Base-by-base conservation (phyloP, 2,888 invertebrate genomes). In the Heliconius erato region DNA sequence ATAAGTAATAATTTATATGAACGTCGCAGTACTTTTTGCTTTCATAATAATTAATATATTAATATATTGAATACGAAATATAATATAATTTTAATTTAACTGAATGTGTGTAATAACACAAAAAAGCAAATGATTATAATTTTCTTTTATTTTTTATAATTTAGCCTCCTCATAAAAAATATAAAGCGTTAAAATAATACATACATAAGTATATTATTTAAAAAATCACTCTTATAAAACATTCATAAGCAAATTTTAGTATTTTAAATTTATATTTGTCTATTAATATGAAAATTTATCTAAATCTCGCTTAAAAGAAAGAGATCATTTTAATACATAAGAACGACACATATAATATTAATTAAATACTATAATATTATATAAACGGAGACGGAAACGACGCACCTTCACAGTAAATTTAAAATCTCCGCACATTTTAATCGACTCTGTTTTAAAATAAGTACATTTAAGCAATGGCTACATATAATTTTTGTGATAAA, bases 261-360 rank as follows among this genome's bases (percentile, higher is more conserved):
- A 54, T 19, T 54, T 54, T 80, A 67, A 68, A 59, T 40, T 26
- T 74, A 74, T 63, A 69, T 59, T 67, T 69, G 44, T 63, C 14
- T 65, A 78, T 40, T 44, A 81, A 78, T 65, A 49, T 68, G 44
- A 65, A 78, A 44, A 59, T 59, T 28, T 77, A 63, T 49, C 28
- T 81, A 77, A 80, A 80, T 63, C 23, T 49, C 26, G 81, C 80
- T 74, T 71, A 81, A 71, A 71, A 77, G 81, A 81, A 81, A 81
- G 81, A 81, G 81, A 81, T 81, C 81, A 81, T 49, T 71, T 77
- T 63, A 72, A 77, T 71, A 81, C 81, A 81, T 81, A 81, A 81
- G 44, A 77, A 69, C 59, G 54, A 76, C 67, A 74, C 35, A 72
- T 23, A 59, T 54, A 69, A 68, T 54, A 26, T n/a, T 59, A 35